Evolutionary conservation across 2,888 invertebrate genomes (phyloP).

Genomic region (Dyspetes luteomarginatus): DNA sequence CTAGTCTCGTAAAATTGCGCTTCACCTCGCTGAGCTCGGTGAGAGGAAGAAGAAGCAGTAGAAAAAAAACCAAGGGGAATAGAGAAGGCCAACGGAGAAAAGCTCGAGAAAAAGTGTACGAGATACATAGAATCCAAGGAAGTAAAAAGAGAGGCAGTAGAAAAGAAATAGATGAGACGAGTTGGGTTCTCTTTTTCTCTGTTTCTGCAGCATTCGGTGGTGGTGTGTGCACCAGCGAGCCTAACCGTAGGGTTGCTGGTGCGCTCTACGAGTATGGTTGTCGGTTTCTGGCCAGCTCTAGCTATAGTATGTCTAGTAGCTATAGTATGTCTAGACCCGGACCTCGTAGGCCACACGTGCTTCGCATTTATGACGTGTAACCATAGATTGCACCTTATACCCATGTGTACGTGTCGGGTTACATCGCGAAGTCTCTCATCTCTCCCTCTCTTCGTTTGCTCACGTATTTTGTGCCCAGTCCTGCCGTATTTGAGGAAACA

Average conservation of each 20-base stretch:
- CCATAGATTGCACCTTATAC: slow-evolving; percentile 60
- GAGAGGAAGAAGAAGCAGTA: slow-evolving; percentile 1
- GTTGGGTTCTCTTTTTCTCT: slow-evolving; percentile 12
- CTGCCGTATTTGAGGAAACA: background rate
- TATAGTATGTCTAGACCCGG: no score
- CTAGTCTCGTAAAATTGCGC: slow-evolving; percentile 47
- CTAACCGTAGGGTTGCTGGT: slow-evolving; percentile 44
- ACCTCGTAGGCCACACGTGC: slow-evolving; percentile 67
- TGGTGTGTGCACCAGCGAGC: no score
- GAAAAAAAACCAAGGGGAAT: slow-evolving; percentile 1
- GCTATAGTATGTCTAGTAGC: slow-evolving; percentile 50
- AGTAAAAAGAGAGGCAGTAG: slow-evolving; percentile 28
- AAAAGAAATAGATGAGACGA: slow-evolving; percentile 63
- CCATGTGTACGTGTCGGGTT: slow-evolving; percentile 58
- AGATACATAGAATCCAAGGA: slow-evolving; percentile 5
- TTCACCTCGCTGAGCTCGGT: background rate
- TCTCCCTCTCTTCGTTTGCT: background rate
- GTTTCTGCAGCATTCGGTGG: slow-evolving; percentile 3
- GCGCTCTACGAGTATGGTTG: slow-evolving; percentile 39
- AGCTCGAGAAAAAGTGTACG: background rate
- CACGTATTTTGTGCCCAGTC: slow-evolving; percentile 34
- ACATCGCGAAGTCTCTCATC: background rate
- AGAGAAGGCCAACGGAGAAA: slow-evolving; percentile 10
- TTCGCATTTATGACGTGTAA: slow-evolving; percentile 66
- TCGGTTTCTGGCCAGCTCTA: slow-evolving; percentile 19